Percentiles rank a stretch among this genome's conserved stretches.
Conservation (phyloP, 2,888 invertebrate species). For the Geotrupes spiniger region DNA sequence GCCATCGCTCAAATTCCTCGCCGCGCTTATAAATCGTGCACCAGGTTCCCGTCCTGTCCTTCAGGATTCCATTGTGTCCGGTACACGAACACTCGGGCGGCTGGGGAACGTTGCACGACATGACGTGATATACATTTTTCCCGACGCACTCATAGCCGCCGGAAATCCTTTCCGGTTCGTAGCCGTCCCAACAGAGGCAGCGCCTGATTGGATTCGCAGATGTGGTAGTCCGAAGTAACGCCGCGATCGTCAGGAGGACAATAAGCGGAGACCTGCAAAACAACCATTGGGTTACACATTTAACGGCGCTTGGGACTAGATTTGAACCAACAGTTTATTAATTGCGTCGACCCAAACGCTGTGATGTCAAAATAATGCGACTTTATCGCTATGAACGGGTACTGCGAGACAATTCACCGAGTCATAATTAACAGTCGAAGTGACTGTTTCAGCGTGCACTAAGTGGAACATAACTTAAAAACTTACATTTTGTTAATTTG, state of each 20-base stretch:
- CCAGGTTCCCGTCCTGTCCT: conserved; percentile 43
- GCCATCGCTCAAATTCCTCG: conserved; percentile 39
- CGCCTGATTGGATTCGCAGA: background rate
- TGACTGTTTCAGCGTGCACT: no score
- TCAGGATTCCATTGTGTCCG: conserved; percentile 33
- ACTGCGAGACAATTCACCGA: no score
- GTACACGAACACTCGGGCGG: conserved; percentile 27
- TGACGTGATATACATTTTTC: conserved; percentile 21
- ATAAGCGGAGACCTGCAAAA: background rate
- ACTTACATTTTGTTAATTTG: no score
- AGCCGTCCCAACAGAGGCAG: conserved; percentile 28
- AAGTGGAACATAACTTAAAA: no score
- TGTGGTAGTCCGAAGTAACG: background rate
- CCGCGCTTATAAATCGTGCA: conserved; percentile 40
- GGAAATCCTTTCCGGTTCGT: conserved; percentile 16
- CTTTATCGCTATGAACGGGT: no score
- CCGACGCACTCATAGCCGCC: conserved; percentile 24
- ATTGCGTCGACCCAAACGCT: no score
- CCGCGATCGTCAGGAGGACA: background rate
- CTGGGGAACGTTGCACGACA: conserved; percentile 27
- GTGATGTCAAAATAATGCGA: no score
- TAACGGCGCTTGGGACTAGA: no score
- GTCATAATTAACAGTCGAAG: no score
- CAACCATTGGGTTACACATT: background rate
- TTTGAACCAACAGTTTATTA: no score